Evolutionary conservation across 2,797 vertebrate species (phyloP), one percentile per base, ranked within the genome.

Genomic region (Mormyrops boulengeri): DNA sequence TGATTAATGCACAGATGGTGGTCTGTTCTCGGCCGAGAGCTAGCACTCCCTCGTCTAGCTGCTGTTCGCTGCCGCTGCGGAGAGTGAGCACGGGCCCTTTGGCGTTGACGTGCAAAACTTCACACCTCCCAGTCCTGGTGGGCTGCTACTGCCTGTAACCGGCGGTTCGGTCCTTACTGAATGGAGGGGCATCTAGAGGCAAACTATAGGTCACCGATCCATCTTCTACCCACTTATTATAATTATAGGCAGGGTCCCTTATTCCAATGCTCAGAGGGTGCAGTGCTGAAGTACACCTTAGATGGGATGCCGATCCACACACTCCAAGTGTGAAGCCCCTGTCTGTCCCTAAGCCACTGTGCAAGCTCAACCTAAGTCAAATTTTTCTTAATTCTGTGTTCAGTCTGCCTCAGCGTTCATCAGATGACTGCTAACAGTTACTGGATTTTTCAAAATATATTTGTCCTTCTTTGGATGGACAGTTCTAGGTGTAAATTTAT

Each of bases 1-100:
- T 89, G 89, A 91, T 88, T 86, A 86, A 89, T 85, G 89, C 62
- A 53, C 49, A 89, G 89, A 80, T 47, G 87, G 60, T 73, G 85
- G 80, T 80, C 80, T 49, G 86, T 50, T 17, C 34, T 88, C 19
- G 57, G 34, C 34, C 41, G 73, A 89, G 38, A 55, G 85, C 52
- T 34, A 87, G 14, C 85, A 14, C 12, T 19, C 85, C 47, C 47
- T 55, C 41, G 11, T 53, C 30, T 55, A 17, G 50, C 82, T 50
- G 50, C 50, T 55, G 26, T 19, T 11, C 41, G 50, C 50, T 3
- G 49, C 47, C 19, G 7, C 30, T 60, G 86, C 8, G 0, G 34
- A 69, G 66, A 11, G 26, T 22, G 14, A 22, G 30, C 17, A 12
- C 53, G 62, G 53, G 12, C 52, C 17, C 26, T 57, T n/a, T n/a